These are phyloP conservation scores for Propsilocerus akamusi DNA, from an alignment of 1,140 invertebrate genomes.

Conservation along the genomic window DNA sequence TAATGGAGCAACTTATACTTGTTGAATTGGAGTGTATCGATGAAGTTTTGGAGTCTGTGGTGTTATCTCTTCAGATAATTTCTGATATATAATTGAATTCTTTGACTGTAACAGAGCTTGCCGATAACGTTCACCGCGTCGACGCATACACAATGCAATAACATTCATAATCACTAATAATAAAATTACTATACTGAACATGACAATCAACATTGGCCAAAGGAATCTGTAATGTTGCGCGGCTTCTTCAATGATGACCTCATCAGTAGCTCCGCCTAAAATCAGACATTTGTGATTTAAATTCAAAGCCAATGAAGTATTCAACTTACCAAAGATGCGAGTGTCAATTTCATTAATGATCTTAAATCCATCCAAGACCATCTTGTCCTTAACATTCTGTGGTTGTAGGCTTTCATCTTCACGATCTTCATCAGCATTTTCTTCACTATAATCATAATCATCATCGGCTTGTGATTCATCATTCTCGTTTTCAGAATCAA, in stretches of 20 bases:
- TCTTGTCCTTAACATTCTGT: background rate
- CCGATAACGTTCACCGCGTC: conserved; percentile 29
- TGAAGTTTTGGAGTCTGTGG: conserved; percentile 34
- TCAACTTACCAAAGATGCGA: conserved; percentile 1
- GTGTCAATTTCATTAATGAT: background rate
- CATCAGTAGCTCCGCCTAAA: conserved; percentile 13
- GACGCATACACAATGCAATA: conserved; percentile 26
- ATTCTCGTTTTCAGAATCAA: conserved; percentile 2
- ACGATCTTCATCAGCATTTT: conserved; percentile 20
- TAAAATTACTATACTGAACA: conserved; percentile 26
- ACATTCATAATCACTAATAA: conserved; percentile 29
- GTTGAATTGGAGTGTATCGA: conserved; percentile 29
- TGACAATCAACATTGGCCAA: conserved; percentile 26
- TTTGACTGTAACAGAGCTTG: conserved; percentile 26
- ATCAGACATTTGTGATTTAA: conserved; percentile 11
- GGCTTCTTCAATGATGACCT: conserved; percentile 10
- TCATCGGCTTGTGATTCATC: conserved; percentile 8
- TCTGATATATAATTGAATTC: conserved; percentile 32
- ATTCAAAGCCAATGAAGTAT: too few relatives aligned
- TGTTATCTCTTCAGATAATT: conserved; percentile 34
- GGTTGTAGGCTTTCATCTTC: conserved; percentile 6
- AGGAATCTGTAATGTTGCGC: conserved; percentile 22
- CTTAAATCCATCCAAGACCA: background rate
- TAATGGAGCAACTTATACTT: conserved; percentile 18
- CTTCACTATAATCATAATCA: conserved; percentile 17